These are phyloP conservation scores for Keiferia lycopersicella DNA, from an alignment of 2,888 invertebrate species.

Conservation along the genomic window DNA sequence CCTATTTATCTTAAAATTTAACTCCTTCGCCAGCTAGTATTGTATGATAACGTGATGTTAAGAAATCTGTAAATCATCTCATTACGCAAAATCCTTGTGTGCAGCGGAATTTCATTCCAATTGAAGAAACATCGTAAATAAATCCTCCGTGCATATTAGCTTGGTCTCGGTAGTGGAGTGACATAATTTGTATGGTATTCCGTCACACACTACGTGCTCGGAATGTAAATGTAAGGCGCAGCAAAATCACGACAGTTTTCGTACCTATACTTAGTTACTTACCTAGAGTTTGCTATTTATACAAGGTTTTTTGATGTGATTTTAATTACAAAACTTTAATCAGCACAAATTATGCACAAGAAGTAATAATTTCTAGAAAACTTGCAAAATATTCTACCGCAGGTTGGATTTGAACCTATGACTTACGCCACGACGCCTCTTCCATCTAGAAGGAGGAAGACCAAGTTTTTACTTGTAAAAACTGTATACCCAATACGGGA, in stretches of 20 bases:
- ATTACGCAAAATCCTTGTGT: neutral
- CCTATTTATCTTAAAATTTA: too few relatives aligned
- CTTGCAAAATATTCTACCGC: too few relatives aligned
- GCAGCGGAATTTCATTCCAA: neutral
- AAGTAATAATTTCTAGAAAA: too few relatives aligned
- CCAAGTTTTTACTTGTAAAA: too few relatives aligned
- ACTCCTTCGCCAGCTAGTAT: too few relatives aligned
- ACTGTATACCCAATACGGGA: too few relatives aligned
- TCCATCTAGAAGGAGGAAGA: too few relatives aligned
- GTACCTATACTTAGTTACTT: neutral
- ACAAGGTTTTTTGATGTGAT: neutral
- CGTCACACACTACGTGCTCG: constrained; percentile 1
- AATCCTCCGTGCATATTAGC: neutral
- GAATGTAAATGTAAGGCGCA: neutral
- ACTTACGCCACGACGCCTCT: too few relatives aligned
- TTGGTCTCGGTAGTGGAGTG: neutral
- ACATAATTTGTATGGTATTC: constrained; percentile 13
- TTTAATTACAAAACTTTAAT: neutral
- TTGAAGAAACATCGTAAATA: neutral
- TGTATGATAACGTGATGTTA: too few relatives aligned
- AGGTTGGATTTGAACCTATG: too few relatives aligned
- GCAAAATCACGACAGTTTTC: constrained; percentile 1
- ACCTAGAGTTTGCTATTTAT: neutral
- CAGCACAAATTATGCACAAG: too few relatives aligned
- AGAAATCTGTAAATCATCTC: neutral